These are phyloP conservation scores for Stenurella melanura DNA, from an alignment of 2,888 invertebrate species.

Conservation along the genomic window DNA sequence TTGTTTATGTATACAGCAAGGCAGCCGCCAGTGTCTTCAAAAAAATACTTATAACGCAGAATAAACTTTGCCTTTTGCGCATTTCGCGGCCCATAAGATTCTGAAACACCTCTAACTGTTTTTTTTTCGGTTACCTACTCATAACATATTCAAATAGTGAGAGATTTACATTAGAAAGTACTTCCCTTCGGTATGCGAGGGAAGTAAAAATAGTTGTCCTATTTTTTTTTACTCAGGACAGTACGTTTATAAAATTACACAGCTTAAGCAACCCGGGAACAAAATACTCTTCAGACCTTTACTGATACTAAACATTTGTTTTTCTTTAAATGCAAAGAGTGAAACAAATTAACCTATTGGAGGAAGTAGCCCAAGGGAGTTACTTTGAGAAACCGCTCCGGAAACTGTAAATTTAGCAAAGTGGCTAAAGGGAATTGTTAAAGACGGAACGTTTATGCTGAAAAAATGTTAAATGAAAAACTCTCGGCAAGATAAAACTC, in stretches of 20 bases:
- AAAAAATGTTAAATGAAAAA: conserved; percentile 35
- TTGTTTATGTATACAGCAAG: no score
- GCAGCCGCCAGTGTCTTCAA: no score
- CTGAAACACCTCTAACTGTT: no score
- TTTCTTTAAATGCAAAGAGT: conserved; percentile 8
- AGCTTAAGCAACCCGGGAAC: not conserved
- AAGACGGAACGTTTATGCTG: conserved; percentile 7
- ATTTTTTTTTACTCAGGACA: no score
- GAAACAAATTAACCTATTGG: conserved; percentile 27
- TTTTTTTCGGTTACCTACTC: no score
- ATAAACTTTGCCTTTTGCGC: no score
- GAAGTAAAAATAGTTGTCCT: no score
- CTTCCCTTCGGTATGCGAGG: no score
- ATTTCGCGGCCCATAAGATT: no score
- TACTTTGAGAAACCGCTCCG: conserved; percentile 23
- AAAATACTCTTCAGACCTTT: not conserved
- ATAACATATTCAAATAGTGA: no score
- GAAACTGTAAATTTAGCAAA: conserved; percentile 35
- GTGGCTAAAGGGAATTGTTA: conserved; percentile 33
- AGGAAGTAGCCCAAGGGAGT: conserved; percentile 11
- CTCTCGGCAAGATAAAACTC: conserved; percentile 22
- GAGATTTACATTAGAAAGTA: no score
- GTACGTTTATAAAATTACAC: not conserved
- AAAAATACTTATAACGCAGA: no score
- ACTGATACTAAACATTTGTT: conserved; percentile 10